phyloP scores from a whole-genome alignment of 92 coral and sea anemone genomes.

The Epizoanthus stellaris region DNA sequence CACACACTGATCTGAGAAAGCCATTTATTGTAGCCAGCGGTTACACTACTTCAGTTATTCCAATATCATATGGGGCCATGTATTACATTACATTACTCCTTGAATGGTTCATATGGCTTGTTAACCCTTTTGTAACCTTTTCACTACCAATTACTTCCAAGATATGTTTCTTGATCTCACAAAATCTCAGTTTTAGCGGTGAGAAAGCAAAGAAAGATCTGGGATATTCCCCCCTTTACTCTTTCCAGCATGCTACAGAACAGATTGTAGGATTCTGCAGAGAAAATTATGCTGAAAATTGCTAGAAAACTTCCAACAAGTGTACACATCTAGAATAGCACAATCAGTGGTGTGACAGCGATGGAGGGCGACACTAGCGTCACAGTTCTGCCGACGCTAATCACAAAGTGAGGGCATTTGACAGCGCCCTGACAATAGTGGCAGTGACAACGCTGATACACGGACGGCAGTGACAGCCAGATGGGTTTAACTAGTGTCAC shows the following conservation, averaged over 20 bases:
- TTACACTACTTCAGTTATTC: conserved; percentile 8
- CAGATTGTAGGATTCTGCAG: conserved; percentile 27
- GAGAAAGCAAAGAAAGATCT: conserved; percentile 26
- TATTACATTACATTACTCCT: conserved; percentile 28
- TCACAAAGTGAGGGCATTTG: no score
- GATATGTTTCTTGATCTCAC: not conserved
- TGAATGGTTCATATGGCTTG: conserved; percentile 31
- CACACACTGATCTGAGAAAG: conserved; percentile 6
- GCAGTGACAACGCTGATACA: no score
- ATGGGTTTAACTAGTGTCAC: no score
- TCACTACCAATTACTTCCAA: conserved; percentile 8
- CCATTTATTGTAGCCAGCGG: conserved; percentile 45
- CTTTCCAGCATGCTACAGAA: conserved; percentile 33
- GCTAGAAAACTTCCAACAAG: not conserved
- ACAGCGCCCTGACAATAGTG: no score
- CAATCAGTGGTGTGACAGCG: no score
- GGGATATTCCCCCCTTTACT: conserved; percentile 34
- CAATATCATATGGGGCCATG: conserved; percentile 5
- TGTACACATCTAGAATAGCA: no score
- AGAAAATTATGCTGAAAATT: conserved; percentile 1
- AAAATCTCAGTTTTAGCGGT: conserved; percentile 27
- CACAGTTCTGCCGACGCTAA: no score
- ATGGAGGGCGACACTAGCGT: no score
- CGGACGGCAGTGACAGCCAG: no score
- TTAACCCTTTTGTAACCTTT: conserved; percentile 9